Base-by-base conservation (phyloP, 2,888 invertebrate species). In the Noctua comes region DNA sequence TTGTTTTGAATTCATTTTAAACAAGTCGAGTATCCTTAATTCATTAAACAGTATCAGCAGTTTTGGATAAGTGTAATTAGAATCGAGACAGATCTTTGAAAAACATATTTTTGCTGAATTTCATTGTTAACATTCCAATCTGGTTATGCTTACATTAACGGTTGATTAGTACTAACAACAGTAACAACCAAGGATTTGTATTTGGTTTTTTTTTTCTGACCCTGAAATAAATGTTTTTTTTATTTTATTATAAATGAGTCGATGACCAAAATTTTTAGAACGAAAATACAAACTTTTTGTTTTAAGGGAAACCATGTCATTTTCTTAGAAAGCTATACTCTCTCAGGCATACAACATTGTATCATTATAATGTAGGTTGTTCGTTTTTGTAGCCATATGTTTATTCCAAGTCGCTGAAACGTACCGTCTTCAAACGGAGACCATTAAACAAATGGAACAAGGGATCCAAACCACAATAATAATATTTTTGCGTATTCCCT, bases 391-490 rank as follows among this genome's bases (percentile, higher is more conserved):
- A 62, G 36, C 13, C 21, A 21, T 69, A 36, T 73, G 57, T 75
- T 75, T 21, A 46, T n/a, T 72, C 8, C 24, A 62, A 57, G 36
- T 81, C 62, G 46, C 36, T 65, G 65, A 71, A 77, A 64, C 51
- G 6, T 68, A 48, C 8, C 24, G 43, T 48, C 64, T 62, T 59
- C 27, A 59, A 79, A 79, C 43, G 10, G 13, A 24, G 27, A 1
- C 18, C 51, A 82, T 78, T 54, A 78, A 68, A 82, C 24, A 27
- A 80, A 70, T 57, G 43, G 16, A 73, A 76, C 51, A 62, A 66
- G 31, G 7, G 8, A 73, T 27, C 21, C 51, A 57, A 31, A n/a
- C n/a, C n/a, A 36, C 27, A 36, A 51, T 43, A 68, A 36, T 36
- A 8, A 36, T 24, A 65, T 18, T 24, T n/a, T 65, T 66, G 27